Evolutionary conservation across 1,140 invertebrate species (phyloP).

Genomic region (Chymomyza costata): DNA sequence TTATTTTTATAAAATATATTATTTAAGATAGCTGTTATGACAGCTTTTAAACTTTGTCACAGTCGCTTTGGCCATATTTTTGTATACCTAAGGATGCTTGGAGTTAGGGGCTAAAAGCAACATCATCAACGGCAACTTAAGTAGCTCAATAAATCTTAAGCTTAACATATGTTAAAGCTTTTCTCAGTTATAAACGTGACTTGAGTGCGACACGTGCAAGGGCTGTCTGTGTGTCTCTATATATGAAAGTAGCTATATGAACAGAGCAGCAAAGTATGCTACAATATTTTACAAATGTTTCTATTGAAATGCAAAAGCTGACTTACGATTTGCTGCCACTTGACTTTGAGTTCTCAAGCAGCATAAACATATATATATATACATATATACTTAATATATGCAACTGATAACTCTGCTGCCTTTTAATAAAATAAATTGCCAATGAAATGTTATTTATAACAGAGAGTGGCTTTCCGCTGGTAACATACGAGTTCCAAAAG

Average conservation of each 20-base stretch:
- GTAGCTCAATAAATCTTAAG: constrained; percentile 69
- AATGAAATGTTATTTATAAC: not conserved
- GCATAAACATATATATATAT: not conserved
- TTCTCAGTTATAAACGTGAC: constrained; percentile 59
- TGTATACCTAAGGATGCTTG: too few species aligned
- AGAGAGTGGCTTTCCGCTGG: too few species aligned
- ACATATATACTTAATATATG: not conserved
- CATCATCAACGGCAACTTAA: constrained; percentile 66
- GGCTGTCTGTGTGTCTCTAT: constrained; percentile 4
- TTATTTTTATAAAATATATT: too few species aligned
- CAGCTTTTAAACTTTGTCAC: too few species aligned
- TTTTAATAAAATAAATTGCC: constrained; percentile 26
- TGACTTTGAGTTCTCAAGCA: not conserved
- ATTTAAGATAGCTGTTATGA: too few species aligned
- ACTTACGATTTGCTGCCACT: too few species aligned
- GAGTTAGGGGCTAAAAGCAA: too few species aligned
- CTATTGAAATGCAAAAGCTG: constrained; percentile 51
- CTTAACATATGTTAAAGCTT: constrained; percentile 67
- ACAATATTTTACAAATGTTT: constrained; percentile 58
- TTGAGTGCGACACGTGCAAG: constrained; percentile 55
- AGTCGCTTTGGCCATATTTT: too few species aligned
- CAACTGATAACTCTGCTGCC: too few species aligned
- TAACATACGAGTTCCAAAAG: constrained; percentile 26
- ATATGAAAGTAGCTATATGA: constrained; percentile 6
- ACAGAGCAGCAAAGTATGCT: constrained; percentile 31